Evolutionary conservation across 2,888 invertebrate species (phyloP), one percentile per base, ranked within the genome.

Genomic region (Pimpla rufipes): DNA sequence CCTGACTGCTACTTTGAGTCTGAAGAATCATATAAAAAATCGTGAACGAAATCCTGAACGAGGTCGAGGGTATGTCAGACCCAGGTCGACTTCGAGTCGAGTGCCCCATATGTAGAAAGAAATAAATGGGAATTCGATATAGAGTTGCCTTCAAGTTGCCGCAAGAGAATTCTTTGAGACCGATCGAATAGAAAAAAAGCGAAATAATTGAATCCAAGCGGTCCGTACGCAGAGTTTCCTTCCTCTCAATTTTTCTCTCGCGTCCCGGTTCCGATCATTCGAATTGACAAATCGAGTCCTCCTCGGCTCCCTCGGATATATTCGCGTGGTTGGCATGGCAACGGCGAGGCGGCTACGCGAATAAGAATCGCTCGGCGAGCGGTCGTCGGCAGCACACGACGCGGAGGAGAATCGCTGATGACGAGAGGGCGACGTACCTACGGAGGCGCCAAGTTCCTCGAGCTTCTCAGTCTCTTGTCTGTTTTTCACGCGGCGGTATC

Each of bases 271-370:
- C 16, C 37, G 67, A 68, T 68, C 2, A 62, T 52, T 55, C 52
- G 13, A 40, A 75, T 16, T 35, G 18, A 70, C 40, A 67, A 37
- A 57, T 21, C 64, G 57, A 71, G 29, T 13, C 11, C 23, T 57
- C n/a, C 37, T 29, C 55, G 5, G 50, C n/a, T n/a, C n/a, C n/a
- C n/a, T n/a, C n/a, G n/a, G n/a, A n/a, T n/a, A n/a, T 5, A 29
- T 23, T 18, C 73, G 52, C 59, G 3, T 67, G 16, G 67, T 81
- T 81, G 59, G 73, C 77, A 78, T 81, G 73, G 66, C 77, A 78
- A 81, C 77, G 59, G 50, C 42, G 35, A 57, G 40, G 8, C 29
- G 5, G n/a, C 40, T 21, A 40, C 42, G 42, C 62, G 55, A 23
- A 37, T 45, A 40, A 66, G 45, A 71, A 57, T 70, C 16, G 21